phyloP scores from a whole-genome alignment of 2,797 vertebrate species.

The Poecilia wingei region DNA sequence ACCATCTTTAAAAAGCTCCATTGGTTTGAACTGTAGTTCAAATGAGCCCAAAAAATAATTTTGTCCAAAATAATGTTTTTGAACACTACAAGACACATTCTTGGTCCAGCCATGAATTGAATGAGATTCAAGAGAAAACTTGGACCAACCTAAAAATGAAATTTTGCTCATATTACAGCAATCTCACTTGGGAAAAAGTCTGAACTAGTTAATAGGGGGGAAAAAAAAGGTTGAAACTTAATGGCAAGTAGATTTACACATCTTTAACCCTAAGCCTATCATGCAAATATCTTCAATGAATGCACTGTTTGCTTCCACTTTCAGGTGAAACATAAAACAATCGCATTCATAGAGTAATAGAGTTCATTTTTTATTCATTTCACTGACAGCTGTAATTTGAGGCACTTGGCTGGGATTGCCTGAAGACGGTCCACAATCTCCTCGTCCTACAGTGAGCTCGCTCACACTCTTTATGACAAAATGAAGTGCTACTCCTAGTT shows the following conservation, averaged over 20 bases:
- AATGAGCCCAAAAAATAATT: background rate
- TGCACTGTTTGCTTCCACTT: slow-evolving; percentile 23
- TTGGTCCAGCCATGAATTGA: background rate
- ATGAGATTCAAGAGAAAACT: background rate
- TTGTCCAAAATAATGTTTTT: background rate
- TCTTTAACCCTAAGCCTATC: slow-evolving; percentile 2
- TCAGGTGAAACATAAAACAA: slow-evolving; percentile 34
- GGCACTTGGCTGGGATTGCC: slow-evolving; percentile 68
- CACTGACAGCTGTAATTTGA: slow-evolving; percentile 69
- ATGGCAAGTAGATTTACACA: background rate
- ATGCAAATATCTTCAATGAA: slow-evolving; percentile 10
- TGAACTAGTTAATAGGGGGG: too few species aligned
- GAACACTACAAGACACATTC: background rate
- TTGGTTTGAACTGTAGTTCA: background rate
- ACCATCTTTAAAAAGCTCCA: background rate
- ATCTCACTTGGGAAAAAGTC: background rate
- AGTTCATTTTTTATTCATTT: slow-evolving; percentile 49
- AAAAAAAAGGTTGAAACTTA: background rate
- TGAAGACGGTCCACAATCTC: slow-evolving; percentile 76
- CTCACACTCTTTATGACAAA: slow-evolving; percentile 78
- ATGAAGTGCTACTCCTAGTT: slow-evolving; percentile 77
- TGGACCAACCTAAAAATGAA: background rate
- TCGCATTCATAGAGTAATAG: background rate
- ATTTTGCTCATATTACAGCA: background rate
- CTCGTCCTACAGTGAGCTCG: slow-evolving; percentile 62